Base-by-base conservation (phyloP, 2,888 invertebrate species). In the Minunthozetes semirufus region DNA sequence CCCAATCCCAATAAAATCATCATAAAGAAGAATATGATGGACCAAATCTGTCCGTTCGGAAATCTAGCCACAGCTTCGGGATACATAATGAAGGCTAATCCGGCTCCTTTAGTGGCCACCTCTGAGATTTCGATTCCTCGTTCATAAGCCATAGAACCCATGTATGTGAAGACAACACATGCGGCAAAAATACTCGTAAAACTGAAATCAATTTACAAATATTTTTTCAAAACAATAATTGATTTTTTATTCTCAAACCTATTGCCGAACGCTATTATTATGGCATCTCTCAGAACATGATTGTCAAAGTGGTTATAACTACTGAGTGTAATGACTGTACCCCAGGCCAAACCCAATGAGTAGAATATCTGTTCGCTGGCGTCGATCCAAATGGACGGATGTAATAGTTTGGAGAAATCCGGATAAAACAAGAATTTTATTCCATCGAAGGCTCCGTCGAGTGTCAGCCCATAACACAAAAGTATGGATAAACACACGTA, bases 1-100 rank as follows among this genome's bases (percentile, higher is more conserved):
- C 90, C 90, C 75, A 90, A 84, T 63, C 90, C 90, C 72, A 90
- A 85, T 0, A 89, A 90, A 73, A 90, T 84, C 48, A 90, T 83
- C 90, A 90, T 91, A 73, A 90, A 86, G 82, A 92, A 92, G 84
- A 91, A 92, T 3, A 92, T 85, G 72, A 90, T 86, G 8, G 92
- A 89, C 90, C 92, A 92, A 11, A 92, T 85, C 0, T 91, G 91
- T 0, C 92, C 88, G 0, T 91, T 86, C 0, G 92, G 91, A 77
- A 93, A 83, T 77, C 89, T 87, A 0, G 91, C 88, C 0, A 93
- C 89, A 1, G 86, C 87, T 83, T 93, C 93, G 0, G 92, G 91
- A 81, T 92, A 91, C 19, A 91, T 91, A 76, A 76, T 42, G 63
- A 76, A 76, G 9, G 76, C 75, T 13, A 76, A 48, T 11, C 76